Percentiles rank a stretch among this genome's conserved stretches.
These are phyloP conservation scores for Pseudonaja textilis DNA, from an alignment of 2,113 vertebrate genomes.

Conservation along the genomic window DNA sequence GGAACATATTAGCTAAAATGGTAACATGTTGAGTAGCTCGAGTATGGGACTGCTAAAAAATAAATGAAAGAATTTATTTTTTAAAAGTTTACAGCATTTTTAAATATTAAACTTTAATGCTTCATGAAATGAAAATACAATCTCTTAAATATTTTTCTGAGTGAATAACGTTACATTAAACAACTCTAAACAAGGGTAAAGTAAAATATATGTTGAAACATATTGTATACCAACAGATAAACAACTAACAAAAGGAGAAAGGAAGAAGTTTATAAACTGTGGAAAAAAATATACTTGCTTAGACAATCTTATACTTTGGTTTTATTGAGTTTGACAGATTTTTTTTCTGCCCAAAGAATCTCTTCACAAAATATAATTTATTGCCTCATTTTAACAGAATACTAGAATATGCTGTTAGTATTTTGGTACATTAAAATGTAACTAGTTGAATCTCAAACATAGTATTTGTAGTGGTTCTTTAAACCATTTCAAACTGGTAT, in stretches of 20 bases:
- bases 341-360: background rate
- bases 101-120: background rate
- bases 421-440: background rate
- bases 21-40: background rate
- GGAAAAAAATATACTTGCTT: background rate
- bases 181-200: background rate
- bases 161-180: background rate
- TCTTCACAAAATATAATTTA: background rate
- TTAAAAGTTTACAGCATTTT: background rate
- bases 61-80: background rate
- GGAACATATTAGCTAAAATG: background rate
- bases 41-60: background rate
- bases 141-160: background rate
- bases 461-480: background rate
- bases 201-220: background rate
- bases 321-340: background rate
- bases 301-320: background rate
- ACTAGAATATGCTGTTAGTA: background rate
- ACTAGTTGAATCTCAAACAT: background rate
- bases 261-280: background rate
- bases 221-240: background rate
- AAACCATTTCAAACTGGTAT: background rate
- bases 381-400: background rate
- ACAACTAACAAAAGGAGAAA: background rate
- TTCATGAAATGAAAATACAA: background rate